These are phyloP conservation scores for Drosophila sucinea DNA, from an alignment of 1,140 invertebrate genomes.

Conservation along the genomic window DNA sequence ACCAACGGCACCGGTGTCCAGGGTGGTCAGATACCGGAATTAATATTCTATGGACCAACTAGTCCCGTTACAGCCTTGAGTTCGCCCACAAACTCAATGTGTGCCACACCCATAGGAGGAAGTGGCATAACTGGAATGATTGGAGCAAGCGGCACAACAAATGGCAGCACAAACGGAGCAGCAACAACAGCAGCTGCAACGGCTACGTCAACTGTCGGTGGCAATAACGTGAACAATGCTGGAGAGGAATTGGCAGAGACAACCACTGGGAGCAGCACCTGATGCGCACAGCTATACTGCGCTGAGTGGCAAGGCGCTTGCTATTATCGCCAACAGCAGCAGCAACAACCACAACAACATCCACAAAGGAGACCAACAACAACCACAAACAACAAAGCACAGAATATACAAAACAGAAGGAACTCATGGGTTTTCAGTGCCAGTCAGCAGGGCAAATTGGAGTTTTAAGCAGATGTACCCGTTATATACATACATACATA, in stretches of 20 bases:
- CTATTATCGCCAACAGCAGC: conserved; percentile 64
- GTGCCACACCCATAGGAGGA: conserved; percentile 64
- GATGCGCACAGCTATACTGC: conserved; percentile 72
- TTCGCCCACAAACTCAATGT: conserved; percentile 75
- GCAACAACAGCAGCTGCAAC: conserved; percentile 9
- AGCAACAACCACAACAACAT: conserved; percentile 42
- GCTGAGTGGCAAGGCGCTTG: conserved; percentile 66
- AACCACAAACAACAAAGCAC: conserved; percentile 46
- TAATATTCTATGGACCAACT: conserved; percentile 94
- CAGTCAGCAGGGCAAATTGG: conserved; percentile 67
- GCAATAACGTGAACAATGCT: conserved; percentile 40
- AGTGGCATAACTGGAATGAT: conserved; percentile 12
- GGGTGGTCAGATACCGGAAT: conserved; percentile 96
- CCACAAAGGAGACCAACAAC: conserved; percentile 55
- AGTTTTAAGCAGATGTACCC: conserved; percentile 61
- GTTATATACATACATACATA: conserved; percentile 45
- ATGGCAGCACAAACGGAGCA: conserved; percentile 20
- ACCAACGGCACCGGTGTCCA: conserved; percentile 97
- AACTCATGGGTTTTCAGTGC: conserved; percentile 79
- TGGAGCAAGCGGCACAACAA: conserved; percentile 8
- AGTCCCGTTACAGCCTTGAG: conserved; percentile 77
- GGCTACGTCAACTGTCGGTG: conserved; percentile 17
- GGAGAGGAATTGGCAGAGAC: conserved; percentile 55
- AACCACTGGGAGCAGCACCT: conserved; percentile 49
- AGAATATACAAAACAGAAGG: conserved; percentile 64